Evolutionary conservation across 2,888 invertebrate genomes (phyloP), one percentile per base, ranked within the genome.

Genomic region (Podotricha telesiphe): DNA sequence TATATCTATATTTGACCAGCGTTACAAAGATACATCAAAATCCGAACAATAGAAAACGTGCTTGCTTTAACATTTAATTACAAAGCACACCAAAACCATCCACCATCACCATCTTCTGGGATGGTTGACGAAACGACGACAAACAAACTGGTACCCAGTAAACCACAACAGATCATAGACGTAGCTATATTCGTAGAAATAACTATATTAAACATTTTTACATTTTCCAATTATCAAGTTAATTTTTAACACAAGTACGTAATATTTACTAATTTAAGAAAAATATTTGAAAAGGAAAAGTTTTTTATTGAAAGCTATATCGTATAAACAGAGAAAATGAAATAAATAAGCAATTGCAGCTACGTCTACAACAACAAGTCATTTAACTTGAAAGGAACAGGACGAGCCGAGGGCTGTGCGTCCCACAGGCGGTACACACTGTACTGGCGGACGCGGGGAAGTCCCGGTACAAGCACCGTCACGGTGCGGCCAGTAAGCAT

Each of bases 21-120:
- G 37, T 68, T 72, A 79, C 77, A 80, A 76, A 77, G 76, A 71
- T 73, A 78, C 79, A 79, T 77, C 77, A 77, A 80, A 80, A 80
- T 77, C 77, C 48, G 70, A 77, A 81, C 82, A 83, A 80, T 82
- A 79, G 76, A 77, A 79, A 81, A 78, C 74, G 76, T 79, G 78
- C 79, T 76, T 74, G 72, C 65, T 73, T 66, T 22, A 42, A 63
- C 58, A 64, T 53, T 62, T 65, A 55, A 68, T 65, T 62, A 70
- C 68, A 62, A 71, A 69, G 70, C 71, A 70, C 72, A 68, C 64
- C 70, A 70, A 73, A 74, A 73, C n/a, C n/a, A n/a, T n/a, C n/a
- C n/a, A n/a, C n/a, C n/a, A 63, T 72, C 73, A 68, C 65, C 61
- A 66, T 50, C 59, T 19, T 8, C 11, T 37, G 37, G 22, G 5